Percentiles rank a stretch among this genome's conserved stretches.
These are phyloP conservation scores for Nemotelus pantherinus DNA, from an alignment of 2,888 invertebrate species.

Conservation along the genomic window DNA sequence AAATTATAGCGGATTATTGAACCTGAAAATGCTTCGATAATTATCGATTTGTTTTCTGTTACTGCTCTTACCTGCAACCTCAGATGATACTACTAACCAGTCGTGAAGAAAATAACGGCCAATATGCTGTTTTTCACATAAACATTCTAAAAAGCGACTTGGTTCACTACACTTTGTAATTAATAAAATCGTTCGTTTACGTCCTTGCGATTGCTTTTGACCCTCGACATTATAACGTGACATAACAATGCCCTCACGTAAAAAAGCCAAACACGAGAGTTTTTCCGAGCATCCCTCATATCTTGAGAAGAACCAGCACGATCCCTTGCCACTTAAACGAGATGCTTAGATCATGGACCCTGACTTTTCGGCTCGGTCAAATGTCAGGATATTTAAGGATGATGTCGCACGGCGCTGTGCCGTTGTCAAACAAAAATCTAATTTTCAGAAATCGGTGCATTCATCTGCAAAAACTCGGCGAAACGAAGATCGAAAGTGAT, in stretches of 20 bases:
- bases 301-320: neutral
- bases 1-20: no score
- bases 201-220: neutral
- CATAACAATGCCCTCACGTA: slow-evolving; percentile 13
- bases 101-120: no score
- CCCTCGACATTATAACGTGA: slow-evolving; percentile 23
- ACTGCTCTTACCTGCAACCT: no score
- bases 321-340: slow-evolving; percentile 13
- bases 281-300: slow-evolving; percentile 2
- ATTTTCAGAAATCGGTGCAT: neutral
- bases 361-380: slow-evolving; percentile 40
- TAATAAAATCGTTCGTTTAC: neutral
- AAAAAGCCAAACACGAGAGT: slow-evolving; percentile 13
- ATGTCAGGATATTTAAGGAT: slow-evolving; percentile 36
- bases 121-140: no score
- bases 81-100: no score
- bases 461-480: neutral
- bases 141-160: no score
- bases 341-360: slow-evolving; percentile 42
- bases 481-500: neutral
- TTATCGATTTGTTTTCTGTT: no score
- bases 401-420: slow-evolving; percentile 1
- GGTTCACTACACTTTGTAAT: neutral
- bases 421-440: slow-evolving; percentile 28
- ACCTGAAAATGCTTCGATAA: no score